phyloP scores from a whole-genome alignment of 1,140 invertebrate genomes.

The Caerostris darwini region DNA sequence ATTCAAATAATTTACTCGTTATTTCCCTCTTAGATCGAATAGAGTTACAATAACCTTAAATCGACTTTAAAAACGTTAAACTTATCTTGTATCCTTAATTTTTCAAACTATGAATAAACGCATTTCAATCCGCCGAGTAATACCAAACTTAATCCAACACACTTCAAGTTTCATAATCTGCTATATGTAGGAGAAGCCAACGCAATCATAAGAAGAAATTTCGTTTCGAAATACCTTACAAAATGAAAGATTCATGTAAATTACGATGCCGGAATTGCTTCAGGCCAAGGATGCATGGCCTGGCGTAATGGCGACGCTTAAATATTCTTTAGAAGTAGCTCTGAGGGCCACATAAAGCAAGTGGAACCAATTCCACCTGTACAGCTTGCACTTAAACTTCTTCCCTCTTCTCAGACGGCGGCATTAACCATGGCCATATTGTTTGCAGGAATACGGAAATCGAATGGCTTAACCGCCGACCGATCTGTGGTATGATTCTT shows the following conservation, averaged over 20 bases:
- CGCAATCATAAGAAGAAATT: slow-evolving; percentile 1
- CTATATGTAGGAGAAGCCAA: not conserved
- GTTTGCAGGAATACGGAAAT: slow-evolving; percentile 1
- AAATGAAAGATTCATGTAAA: slow-evolving; percentile 10
- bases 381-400: not conserved
- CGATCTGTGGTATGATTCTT: not conserved
- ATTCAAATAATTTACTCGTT: no score
- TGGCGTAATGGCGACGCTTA: not conserved
- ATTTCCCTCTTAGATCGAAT: no score
- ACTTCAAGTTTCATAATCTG: not conserved
- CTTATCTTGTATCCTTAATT: no score
- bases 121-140: no score
- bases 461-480: not conserved
- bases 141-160: not conserved
- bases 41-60: no score
- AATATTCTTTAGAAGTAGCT: not conserved
- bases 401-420: not conserved
- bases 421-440: not conserved
- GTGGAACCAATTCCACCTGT: not conserved
- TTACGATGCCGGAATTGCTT: not conserved
- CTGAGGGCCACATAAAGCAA: not conserved
- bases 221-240: not conserved
- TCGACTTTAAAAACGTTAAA: no score
- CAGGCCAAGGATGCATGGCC: not conserved
- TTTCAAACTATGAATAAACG: no score